Evolutionary conservation across 2,113 vertebrate genomes (phyloP), one percentile per base, ranked within the genome.

Genomic region (Sorex araneus): DNA sequence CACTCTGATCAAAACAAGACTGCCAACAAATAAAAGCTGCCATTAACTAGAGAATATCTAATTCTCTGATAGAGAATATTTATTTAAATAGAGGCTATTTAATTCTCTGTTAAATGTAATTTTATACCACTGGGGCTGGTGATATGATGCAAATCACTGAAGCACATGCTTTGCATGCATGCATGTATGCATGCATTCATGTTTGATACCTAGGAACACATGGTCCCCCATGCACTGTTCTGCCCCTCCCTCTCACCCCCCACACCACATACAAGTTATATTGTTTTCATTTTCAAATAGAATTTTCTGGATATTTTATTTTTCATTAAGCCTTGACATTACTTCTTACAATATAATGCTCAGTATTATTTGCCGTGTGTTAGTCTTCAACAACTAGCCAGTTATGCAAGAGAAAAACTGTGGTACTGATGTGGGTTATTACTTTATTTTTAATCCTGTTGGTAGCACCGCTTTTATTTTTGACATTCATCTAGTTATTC

Each of bases 401-500:
- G 36, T 86, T 96, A 74, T 67, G 66, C 30, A 87, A 77, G 66
- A 93, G 69, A 80, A 94, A 96, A 84, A 32, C 79, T 94, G 64
- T 84, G 60, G 83, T 95, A 74, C 74, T 95, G 45, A 87, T 95
- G 86, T 95, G 50, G 94, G 94, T 92, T 96, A 97, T 95, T 95
- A 87, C 88, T 94, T 27, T 84, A 60, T 84, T 54, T 67, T 96
- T 95, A 95, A 95, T 96, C 93, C 66, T 97, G 50, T 81, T 97
- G 84, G 57, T 92, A 95, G 95, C 45, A 92, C 97, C 94, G 94
- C 84, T 94, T 97, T 97, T 96, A 89, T 96, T 97, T 92, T 97
- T 97, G 95, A 69, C 91, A 96, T 97, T 95, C 96, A 95, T 97
- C 94, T 94, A 96, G 93, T 95, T 95, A 94, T 96, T 95, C 70